These are phyloP conservation scores for Apis mellifera DNA, from an alignment of 1,140 invertebrate species.

Conservation along the genomic window DNA sequence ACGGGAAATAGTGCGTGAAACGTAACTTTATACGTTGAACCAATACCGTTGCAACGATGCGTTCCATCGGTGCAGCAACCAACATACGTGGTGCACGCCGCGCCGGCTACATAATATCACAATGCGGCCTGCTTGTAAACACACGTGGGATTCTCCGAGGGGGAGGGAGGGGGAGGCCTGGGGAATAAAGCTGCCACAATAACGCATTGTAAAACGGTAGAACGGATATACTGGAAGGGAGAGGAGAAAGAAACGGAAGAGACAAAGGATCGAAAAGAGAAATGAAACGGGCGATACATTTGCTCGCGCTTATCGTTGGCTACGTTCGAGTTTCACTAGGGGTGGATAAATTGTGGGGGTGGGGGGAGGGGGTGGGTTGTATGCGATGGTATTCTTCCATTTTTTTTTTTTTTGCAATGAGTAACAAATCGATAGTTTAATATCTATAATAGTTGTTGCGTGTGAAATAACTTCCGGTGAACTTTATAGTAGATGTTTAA, in stretches of 20 bases:
- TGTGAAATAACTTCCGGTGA: too few species aligned
- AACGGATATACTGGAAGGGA: not conserved
- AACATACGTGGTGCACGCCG: not conserved
- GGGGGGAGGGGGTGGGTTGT: not conserved
- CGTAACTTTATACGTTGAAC: slow-evolving; percentile 13
- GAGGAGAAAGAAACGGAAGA: not conserved
- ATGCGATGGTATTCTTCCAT: not conserved
- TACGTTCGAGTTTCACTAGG: not conserved
- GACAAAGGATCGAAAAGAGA: not conserved
- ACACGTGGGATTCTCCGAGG: not conserved
- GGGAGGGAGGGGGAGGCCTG: not conserved
- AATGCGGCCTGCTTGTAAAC: slow-evolving; percentile 19
- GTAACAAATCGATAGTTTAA: too few species aligned
- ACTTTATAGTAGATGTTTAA: too few species aligned
- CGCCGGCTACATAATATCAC: slow-evolving; percentile 10
- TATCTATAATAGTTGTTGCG: too few species aligned
- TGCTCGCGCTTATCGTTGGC: not conserved
- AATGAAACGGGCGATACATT: slow-evolving; percentile 5
- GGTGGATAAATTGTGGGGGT: not conserved
- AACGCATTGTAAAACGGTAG: not conserved
- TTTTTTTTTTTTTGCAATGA: not conserved
- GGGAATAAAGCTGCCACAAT: slow-evolving; percentile 18
- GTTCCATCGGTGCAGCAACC: slow-evolving; percentile 6
- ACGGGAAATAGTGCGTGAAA: slow-evolving; percentile 33
- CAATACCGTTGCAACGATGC: not conserved